These are phyloP conservation scores for Apeltes quadracus DNA, from an alignment of 2,113 vertebrate species.

Conservation along the genomic window DNA sequence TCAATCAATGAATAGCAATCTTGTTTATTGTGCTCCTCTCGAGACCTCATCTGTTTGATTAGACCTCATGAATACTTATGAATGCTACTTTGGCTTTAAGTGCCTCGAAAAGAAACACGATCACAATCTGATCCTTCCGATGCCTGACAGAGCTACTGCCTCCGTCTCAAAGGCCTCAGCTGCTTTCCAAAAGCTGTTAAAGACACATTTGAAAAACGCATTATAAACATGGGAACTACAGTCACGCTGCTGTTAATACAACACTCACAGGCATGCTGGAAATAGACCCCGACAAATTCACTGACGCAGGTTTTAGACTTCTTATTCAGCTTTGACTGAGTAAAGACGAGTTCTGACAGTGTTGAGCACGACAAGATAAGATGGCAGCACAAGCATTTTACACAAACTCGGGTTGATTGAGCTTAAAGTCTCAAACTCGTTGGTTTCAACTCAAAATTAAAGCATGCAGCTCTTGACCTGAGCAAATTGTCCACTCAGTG, in stretches of 20 bases:
- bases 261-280: not conserved
- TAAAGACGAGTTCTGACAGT: not conserved
- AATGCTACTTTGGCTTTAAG: conserved; percentile 19
- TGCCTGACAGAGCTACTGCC: not conserved
- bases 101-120: conserved; percentile 1
- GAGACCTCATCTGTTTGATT: conserved; percentile 26
- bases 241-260: not conserved
- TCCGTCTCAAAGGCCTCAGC: not conserved
- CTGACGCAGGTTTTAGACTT: too few relatives aligned
- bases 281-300: not conserved
- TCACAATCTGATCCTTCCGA: too few relatives aligned
- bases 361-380: conserved; percentile 51
- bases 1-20: not conserved
- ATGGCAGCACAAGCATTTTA: not conserved
- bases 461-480: too few relatives aligned
- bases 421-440: not conserved
- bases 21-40: not conserved
- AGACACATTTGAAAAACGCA: not conserved
- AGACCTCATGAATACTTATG: conserved; percentile 10
- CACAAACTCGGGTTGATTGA: not conserved
- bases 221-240: not conserved
- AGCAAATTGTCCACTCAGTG: too few relatives aligned
- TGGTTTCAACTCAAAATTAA: not conserved
- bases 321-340: too few relatives aligned
- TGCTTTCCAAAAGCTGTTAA: not conserved